These are phyloP conservation scores for Philaethria dido DNA, from an alignment of 2,888 invertebrate genomes.

Conservation along the genomic window DNA sequence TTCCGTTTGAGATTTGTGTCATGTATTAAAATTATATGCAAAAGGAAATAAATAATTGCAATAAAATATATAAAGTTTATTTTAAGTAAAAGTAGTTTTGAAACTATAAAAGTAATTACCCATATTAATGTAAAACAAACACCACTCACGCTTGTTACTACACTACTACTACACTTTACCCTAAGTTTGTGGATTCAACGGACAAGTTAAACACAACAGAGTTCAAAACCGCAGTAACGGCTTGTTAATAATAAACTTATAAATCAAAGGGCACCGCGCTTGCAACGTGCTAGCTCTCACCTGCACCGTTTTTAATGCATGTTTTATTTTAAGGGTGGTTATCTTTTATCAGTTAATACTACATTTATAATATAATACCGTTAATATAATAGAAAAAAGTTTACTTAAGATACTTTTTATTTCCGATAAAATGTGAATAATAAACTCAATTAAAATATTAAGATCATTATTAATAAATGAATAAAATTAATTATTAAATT, in stretches of 20 bases:
- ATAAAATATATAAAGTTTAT: background rate
- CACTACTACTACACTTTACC: slow-evolving; percentile 4
- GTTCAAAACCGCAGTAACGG: slow-evolving; percentile 33
- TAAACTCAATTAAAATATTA: background rate
- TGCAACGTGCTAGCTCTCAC: slow-evolving; percentile 56
- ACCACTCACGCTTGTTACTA: background rate
- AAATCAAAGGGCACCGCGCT: slow-evolving; percentile 59
- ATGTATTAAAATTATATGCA: no score
- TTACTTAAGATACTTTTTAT: background rate
- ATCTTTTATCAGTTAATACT: slow-evolving; percentile 30
- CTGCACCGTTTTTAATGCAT: slow-evolving; percentile 44
- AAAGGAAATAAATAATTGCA: background rate
- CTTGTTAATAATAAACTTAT: slow-evolving; percentile 56
- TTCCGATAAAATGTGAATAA: background rate
- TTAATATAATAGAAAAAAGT: background rate
- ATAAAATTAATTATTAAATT: background rate
- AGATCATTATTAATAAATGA: background rate
- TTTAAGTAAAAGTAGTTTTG: background rate
- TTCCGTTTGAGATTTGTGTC: no score
- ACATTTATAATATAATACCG: background rate
- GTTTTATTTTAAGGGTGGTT: slow-evolving; percentile 44
- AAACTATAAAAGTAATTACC: background rate
- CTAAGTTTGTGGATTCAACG: slow-evolving; percentile 20
- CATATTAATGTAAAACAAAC: slow-evolving; percentile 16
- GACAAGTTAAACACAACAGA: slow-evolving; percentile 28